These are phyloP conservation scores for Pyralis farinalis DNA, from an alignment of 2,888 invertebrate species.

Conservation along the genomic window DNA sequence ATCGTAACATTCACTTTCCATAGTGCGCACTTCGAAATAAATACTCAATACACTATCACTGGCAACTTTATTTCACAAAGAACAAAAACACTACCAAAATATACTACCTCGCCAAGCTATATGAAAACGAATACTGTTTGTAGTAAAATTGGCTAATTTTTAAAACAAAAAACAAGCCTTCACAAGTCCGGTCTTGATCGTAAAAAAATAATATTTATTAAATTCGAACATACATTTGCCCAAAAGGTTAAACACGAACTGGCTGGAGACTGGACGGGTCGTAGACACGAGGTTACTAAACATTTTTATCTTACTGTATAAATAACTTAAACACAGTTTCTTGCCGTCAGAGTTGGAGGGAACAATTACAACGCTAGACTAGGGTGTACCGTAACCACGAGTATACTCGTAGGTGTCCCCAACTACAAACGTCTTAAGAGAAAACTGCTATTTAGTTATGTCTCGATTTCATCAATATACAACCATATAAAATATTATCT, in stretches of 20 bases:
- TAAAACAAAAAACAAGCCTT: neutral
- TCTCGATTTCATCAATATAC: too few species aligned
- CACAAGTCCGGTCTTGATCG: neutral
- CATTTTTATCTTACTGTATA: neutral
- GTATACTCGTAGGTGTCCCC: too few species aligned
- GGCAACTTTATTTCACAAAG: too few species aligned
- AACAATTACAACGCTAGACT: too few species aligned
- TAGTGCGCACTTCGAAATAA: neutral
- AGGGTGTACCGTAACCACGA: too few species aligned
- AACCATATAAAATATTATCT: too few species aligned
- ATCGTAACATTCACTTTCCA: constrained; percentile 5
- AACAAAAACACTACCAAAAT: neutral
- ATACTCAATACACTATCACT: neutral
- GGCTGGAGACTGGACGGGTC: neutral
- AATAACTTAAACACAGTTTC: neutral
- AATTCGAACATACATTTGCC: neutral
- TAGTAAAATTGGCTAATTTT: neutral
- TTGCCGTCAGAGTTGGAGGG: too few species aligned
- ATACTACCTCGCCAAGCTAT: neutral
- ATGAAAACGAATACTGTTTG: neutral
- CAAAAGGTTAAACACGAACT: neutral
- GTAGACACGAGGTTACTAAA: neutral
- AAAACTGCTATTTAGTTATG: too few species aligned
- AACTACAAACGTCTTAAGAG: too few species aligned
- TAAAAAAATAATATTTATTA: neutral